Base-by-base conservation (phyloP, 1,140 invertebrate species). In the Coelopa frigida region DNA sequence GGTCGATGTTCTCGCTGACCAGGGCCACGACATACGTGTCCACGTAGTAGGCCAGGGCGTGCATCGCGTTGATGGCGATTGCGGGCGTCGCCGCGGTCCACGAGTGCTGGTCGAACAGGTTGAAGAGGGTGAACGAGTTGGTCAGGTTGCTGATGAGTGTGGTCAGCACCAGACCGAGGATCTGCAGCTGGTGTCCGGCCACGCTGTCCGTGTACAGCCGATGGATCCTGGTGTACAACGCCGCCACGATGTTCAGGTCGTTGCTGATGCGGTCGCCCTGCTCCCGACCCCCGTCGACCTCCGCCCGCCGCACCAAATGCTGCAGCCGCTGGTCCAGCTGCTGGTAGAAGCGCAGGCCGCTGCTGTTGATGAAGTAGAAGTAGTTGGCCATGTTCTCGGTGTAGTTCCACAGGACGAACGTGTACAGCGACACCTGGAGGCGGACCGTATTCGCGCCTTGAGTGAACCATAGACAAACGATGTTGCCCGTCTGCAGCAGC, bases 351-450 rank as follows among this genome's bases (percentile, higher is more conserved):
- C 58, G 61, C 2, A 65, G 37, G 4, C 56, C 57, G 5, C 53
- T 57, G 46, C 41, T 31, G 27, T 50, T 61, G 7, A 65, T 57
- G 29, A 53, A 65, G 21, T 58, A 65, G 29, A 61, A 61, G n/a
- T 60, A 65, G 23, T 65, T 57, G 0, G 61, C 61, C 61, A 65
- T 64, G 27, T 61, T 60, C 22, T 64, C 61, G 15, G 61, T 64
- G 11, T 64, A 64, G 38, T 63, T 64, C 61, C 61, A 64, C 29
- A 65, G 48, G 3, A 65, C 51, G 33, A 65, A 65, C n/a, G 53
- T 55, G n/a, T 65, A 65, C 5, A 64, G 49, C 32, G 57, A 48
- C 5, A 61, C 61, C 18, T 64, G 51, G 0, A 50, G 44, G 1
- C 59, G 57, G 22, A 60, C 37, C 36, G 1, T 12, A 10, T 47